A percentile compares a stretch with the other conserved stretches of the same genome.
phyloP scores from a whole-genome alignment of 2,888 invertebrate genomes.

The Sinopyrophorus schimmeli region DNA sequence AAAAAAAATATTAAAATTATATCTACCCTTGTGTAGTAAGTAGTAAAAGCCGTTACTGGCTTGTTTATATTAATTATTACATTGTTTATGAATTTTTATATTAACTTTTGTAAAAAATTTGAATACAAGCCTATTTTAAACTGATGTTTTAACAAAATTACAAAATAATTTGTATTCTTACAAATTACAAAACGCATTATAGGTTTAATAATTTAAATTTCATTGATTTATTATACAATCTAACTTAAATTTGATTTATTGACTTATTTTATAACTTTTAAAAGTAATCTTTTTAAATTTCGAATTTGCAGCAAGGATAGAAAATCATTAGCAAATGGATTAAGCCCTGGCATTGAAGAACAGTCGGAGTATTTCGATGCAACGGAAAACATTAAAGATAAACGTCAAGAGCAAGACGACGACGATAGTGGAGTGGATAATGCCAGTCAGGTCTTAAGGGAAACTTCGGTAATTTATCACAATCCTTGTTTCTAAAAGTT shows the following conservation, averaged over 20 bases:
- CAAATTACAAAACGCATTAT: too few relatives aligned
- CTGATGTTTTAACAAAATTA: too few relatives aligned
- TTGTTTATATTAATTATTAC: too few relatives aligned
- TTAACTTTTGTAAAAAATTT: too few relatives aligned
- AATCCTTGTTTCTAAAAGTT: too few relatives aligned
- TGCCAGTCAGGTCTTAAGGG: conserved; percentile 53
- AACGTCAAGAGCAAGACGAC: conserved; percentile 52
- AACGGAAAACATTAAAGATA: conserved; percentile 63
- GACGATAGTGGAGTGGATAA: conserved; percentile 55
- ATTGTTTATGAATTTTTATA: too few relatives aligned
- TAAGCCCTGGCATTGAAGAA: conserved; percentile 69
- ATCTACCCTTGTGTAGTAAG: too few relatives aligned
- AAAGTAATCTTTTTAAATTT: too few relatives aligned
- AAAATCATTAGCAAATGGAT: conserved; percentile 54
- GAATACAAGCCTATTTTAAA: too few relatives aligned
- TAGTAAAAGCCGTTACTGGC: too few relatives aligned
- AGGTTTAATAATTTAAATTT: background rate
- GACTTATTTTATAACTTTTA: conserved; percentile 3
- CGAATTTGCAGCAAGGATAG: conserved; percentile 43
- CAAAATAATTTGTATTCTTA: too few relatives aligned
- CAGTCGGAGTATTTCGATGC: conserved; percentile 82
- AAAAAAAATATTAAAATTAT: too few relatives aligned
- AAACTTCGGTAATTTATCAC: conserved; percentile 47
- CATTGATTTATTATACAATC: background rate
- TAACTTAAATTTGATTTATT: background rate